Evolutionary conservation across 2,888 invertebrate species (phyloP), one percentile per base, ranked within the genome.

Genomic region (Drosophila anceps): DNA sequence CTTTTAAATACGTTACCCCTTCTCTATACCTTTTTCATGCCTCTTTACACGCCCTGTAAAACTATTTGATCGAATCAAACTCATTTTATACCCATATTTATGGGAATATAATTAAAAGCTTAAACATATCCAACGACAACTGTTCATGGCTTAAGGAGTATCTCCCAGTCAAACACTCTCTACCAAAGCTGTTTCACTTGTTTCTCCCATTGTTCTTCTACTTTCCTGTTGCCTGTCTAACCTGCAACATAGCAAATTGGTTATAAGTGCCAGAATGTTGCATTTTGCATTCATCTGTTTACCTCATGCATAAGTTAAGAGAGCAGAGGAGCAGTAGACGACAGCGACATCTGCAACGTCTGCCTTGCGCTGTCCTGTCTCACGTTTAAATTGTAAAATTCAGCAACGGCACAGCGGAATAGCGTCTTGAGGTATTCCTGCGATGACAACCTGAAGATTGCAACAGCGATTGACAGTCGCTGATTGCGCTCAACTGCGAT

Each of bases 391-490:
- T 72, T 76, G 76, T 68, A 62, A 70, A 74, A 65, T 70, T 78
- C 81, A 75, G 68, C 50, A 60, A 59, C 67, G 53, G 69, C 67
- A 20, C 31, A 50, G 55, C 50, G 55, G 65, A 66, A 58, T 58
- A 67, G 4, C 35, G 35, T 64, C 67, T 44, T 72, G 68, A 76
- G 79, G 62, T 70, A 60, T n/a, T 58, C 68, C 33, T 46, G 67
- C 35, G 61, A 62, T 60, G 71, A 65, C 81, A 73, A 53, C 67
- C 66, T 63, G 68, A 76, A 90, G 86, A 90, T 85, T 86, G 88
- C 85, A 68, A 75, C 79, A 85, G 69, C 85, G 86, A 86, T 86
- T 86, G 88, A 86, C 86, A 88, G 69, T 70, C 81, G 83, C 83
- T 86, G 86, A 86, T 86, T 86, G 88, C 83, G 69, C 76, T 55